These are phyloP conservation scores for Patella ulyssiponensis DNA, from an alignment of 2,888 invertebrate species.

Conservation along the genomic window DNA sequence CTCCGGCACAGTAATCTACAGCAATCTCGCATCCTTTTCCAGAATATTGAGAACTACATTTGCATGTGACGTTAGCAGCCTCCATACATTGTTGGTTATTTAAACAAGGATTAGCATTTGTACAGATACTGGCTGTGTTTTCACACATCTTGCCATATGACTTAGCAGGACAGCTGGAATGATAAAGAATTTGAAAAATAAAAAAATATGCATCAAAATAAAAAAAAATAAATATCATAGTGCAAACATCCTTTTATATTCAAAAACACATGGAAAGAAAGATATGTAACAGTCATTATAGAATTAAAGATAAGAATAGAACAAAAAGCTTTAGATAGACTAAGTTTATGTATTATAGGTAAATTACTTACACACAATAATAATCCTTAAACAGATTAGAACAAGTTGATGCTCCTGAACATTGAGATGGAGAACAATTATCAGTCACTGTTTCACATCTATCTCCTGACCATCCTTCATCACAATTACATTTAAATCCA, in stretches of 20 bases:
- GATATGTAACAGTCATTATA: no score
- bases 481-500: constrained; percentile 44
- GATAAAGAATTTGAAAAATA: background rate
- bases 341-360: background rate
- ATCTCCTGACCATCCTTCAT: constrained; percentile 46
- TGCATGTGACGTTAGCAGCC: constrained; percentile 64
- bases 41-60: constrained; percentile 78
- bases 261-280: no score
- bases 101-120: constrained; percentile 83
- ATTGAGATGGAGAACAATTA: constrained; percentile 64
- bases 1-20: constrained; percentile 83
- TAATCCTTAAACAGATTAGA: constrained; percentile 48
- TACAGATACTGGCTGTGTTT: constrained; percentile 90
- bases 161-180: constrained; percentile 51
- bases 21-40: constrained; percentile 85
- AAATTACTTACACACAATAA: constrained; percentile 54
- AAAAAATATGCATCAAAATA: no score
- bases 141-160: constrained; percentile 83
- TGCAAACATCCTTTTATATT: no score
- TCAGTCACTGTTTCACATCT: constrained; percentile 43
- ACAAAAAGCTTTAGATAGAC: no score
- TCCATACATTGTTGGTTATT: constrained; percentile 86
- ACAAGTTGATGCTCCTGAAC: constrained; percentile 36
- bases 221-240: no score
- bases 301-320: no score